Evolutionary conservation across 2,113 vertebrate species (phyloP).

Genomic region (Paramisgurnus dabryanus): DNA sequence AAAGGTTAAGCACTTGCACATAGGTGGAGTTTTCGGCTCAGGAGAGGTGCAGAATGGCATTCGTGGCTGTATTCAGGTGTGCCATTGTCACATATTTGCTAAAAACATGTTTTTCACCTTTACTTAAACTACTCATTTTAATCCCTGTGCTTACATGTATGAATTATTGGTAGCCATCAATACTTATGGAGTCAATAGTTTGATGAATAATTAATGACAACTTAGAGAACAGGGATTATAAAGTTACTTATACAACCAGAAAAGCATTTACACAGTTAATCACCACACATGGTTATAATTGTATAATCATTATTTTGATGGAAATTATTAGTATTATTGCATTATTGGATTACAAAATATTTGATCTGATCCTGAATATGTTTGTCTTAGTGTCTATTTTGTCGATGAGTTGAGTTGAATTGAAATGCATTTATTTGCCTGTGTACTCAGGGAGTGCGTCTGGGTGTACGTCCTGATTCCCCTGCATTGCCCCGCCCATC

Average conservation of each 20-base stretch:
- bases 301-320: background rate
- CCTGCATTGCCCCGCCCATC: conserved; percentile 82
- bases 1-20: conserved; percentile 93
- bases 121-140: background rate
- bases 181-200: conserved; percentile 35
- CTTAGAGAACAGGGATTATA: conserved; percentile 33
- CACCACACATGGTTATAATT: no score
- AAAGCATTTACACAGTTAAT: background rate
- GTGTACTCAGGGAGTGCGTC: conserved; percentile 84
- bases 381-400: background rate
- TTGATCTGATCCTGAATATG: background rate
- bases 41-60: conserved; percentile 89
- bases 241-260: conserved; percentile 3
- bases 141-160: background rate
- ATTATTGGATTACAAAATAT: background rate
- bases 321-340: background rate
- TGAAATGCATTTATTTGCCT: conserved; percentile 6
- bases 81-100: background rate
- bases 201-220: conserved; percentile 35
- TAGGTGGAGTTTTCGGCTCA: conserved; percentile 87
- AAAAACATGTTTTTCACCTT: background rate
- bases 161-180: conserved; percentile 27
- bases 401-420: background rate
- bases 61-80: conserved; percentile 93
- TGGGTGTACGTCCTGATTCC: conserved; percentile 83